Base-by-base conservation (phyloP, 1,140 invertebrate genomes). In the Dendrolimus punctatus region DNA sequence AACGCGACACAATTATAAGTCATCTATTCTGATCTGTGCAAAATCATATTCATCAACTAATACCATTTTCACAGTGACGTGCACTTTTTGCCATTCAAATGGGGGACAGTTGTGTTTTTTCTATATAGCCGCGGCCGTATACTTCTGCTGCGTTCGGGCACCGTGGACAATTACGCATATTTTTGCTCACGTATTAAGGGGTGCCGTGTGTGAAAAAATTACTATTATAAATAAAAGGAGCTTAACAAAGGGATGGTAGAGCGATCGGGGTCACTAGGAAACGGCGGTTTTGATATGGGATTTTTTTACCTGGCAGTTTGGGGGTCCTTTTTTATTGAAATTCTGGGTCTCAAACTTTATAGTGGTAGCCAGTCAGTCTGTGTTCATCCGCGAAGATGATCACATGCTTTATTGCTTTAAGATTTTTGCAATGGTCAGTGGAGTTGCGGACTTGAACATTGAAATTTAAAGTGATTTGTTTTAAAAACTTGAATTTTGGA, bases 31-130 rank as follows among this genome's bases (percentile, higher is more conserved):
- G 66, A 73, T 80, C 73, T 66, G 70, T 74, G 65, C 66, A 68
- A 73, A 76, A 82, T 82, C 66, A 82, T 80, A 83, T 86, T 84
- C 79, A 84, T 83, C 68, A 73, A 63, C 63, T 79, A 81, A 83
- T 77, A 73, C 71, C 73, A 81, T 84, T 78, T 78, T 80, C 57
- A 74, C 65, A 79, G 70, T 86, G 80, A 86, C 78, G 73, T 77
- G 79, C 80, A 81, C 69, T 86, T 86, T 85, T 84, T 86, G 79
- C 79, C 69, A 86, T 86, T 84, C 80, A 84, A 86, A 86, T 83
- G 57, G 73, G 79, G 79, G 75, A 83, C 73, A 81, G 73, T 76
- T 67, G 72, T 58, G 55, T 74, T 85, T 85, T 85, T 85, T 85
- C 70, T 74, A 46, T 80, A 81, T 71, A 60, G 50, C 60, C 60